Evolutionary conservation across 2,888 invertebrate genomes (phyloP).

Genomic region (Oscheius sp.): DNA sequence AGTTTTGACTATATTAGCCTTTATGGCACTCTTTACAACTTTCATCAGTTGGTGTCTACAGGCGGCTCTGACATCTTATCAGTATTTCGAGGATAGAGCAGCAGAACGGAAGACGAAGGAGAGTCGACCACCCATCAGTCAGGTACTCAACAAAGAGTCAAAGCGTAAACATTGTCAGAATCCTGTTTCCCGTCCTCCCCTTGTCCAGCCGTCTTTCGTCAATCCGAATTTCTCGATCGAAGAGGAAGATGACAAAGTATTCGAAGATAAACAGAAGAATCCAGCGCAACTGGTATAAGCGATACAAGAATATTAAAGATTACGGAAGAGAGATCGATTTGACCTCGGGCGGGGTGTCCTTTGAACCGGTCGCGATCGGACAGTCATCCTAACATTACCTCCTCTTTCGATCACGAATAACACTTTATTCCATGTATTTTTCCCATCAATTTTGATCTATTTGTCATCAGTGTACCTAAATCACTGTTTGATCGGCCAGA

Average conservation of each 20-base stretch:
- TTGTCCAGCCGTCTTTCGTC: slow-evolving; percentile 32
- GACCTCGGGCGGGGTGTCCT: slow-evolving; percentile 17
- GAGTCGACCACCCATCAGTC: slow-evolving; percentile 15
- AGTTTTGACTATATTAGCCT: slow-evolving; percentile 37
- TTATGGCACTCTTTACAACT: slow-evolving; percentile 38
- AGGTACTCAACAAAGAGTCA: too few species aligned
- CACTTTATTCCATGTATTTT: too few species aligned
- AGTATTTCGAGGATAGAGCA: slow-evolving; percentile 42
- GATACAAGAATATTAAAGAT: not conserved
- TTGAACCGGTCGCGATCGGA: slow-evolving; percentile 23
- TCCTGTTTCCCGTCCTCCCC: slow-evolving; percentile 1
- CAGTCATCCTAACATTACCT: slow-evolving; percentile 3
- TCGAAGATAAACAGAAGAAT: slow-evolving; percentile 1
- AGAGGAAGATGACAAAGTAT: slow-evolving; percentile 37
- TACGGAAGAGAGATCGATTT: slow-evolving; percentile 5
- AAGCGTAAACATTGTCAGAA: slow-evolving; percentile 1
- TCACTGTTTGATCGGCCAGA: too few species aligned
- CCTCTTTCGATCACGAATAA: too few species aligned
- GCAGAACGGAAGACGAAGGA: slow-evolving; percentile 32
- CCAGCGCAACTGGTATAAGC: not conserved
- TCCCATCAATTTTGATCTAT: too few species aligned
- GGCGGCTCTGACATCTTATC: slow-evolving; percentile 36
- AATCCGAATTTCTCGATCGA: slow-evolving; percentile 47
- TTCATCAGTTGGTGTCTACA: slow-evolving; percentile 40
- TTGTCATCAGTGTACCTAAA: too few species aligned